phyloP scores from a whole-genome alignment of 2,797 vertebrate species.

The Phrynocephalus guinanensis region DNA sequence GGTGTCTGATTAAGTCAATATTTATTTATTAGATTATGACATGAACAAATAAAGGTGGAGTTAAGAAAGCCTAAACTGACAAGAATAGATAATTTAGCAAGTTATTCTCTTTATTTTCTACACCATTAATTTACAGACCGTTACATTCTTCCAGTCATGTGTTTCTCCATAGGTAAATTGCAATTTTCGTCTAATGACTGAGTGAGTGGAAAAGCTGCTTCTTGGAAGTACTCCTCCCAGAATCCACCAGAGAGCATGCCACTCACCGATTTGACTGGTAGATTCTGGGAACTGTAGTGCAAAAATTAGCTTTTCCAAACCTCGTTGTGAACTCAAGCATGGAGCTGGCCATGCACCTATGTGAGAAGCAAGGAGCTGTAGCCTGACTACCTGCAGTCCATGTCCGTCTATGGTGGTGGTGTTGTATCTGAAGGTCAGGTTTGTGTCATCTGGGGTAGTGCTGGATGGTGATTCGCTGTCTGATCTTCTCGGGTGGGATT shows the following conservation, averaged over 20 bases:
- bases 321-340: no score
- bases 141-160: not conserved
- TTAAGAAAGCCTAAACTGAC: no score
- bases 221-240: no score
- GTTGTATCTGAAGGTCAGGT: conserved; percentile 84
- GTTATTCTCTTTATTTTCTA: no score
- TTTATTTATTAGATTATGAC: no score
- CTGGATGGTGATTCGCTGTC: conserved; percentile 85
- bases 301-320: no score
- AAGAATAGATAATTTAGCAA: no score
- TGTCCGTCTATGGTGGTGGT: conserved; percentile 84
- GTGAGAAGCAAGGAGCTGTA: fast-evolving
- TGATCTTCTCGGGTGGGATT: conserved; percentile 81
- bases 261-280: no score
- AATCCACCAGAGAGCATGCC: no score
- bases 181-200: not conserved
- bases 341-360: not conserved
- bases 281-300: no score
- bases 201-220: not conserved
- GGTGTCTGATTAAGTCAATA: no score
- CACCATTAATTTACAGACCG: not conserved
- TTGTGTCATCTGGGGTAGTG: conserved; percentile 83
- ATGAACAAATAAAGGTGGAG: no score
- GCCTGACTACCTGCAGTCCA: conserved; percentile 82
- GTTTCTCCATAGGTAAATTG: not conserved